A percentile compares a stretch with the other conserved stretches of the same genome.
Conservation (phyloP, 2,797 vertebrate genomes). For the Gouania willdenowi region DNA sequence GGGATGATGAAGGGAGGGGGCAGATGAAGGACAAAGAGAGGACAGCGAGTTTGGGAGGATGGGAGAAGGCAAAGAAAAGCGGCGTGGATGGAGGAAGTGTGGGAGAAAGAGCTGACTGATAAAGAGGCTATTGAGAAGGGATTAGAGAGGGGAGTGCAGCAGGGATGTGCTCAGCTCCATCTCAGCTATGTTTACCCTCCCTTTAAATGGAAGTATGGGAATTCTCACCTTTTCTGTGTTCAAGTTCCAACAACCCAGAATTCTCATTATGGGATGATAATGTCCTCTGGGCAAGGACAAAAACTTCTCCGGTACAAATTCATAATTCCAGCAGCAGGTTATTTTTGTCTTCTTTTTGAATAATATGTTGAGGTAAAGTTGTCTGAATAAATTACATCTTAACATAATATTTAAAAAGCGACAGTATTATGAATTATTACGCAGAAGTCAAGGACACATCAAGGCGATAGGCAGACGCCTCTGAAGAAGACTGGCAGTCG, state of each 20-base stretch:
- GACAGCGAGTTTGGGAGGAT: conserved; percentile 20
- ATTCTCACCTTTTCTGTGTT: conserved; percentile 4
- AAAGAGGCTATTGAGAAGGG: conserved; percentile 13
- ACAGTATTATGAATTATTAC: too few relatives aligned
- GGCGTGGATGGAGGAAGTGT: conserved; percentile 9
- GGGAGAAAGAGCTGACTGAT: conserved; percentile 10
- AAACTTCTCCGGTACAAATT: too few relatives aligned
- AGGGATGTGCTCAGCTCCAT: conserved; percentile 4
- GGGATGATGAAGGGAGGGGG: conserved; percentile 14
- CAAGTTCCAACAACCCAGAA: not conserved
- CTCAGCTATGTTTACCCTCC: not conserved
- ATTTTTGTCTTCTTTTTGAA: too few relatives aligned
- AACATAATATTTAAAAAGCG: too few relatives aligned
- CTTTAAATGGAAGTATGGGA: conserved; percentile 3
- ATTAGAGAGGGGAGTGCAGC: not conserved
- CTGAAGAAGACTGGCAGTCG: too few relatives aligned
- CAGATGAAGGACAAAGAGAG: conserved; percentile 31
- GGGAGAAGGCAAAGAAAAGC: conserved; percentile 10
- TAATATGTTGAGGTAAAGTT: too few relatives aligned
- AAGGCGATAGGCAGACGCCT: too few relatives aligned
- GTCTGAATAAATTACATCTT: too few relatives aligned
- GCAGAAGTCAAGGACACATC: too few relatives aligned
- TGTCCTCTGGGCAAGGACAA: not conserved
- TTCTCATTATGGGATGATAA: conserved; percentile 2
- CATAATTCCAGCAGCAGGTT: too few relatives aligned